Conservation (phyloP, 2,797 vertebrate genomes). For the Chanos chanos region DNA sequence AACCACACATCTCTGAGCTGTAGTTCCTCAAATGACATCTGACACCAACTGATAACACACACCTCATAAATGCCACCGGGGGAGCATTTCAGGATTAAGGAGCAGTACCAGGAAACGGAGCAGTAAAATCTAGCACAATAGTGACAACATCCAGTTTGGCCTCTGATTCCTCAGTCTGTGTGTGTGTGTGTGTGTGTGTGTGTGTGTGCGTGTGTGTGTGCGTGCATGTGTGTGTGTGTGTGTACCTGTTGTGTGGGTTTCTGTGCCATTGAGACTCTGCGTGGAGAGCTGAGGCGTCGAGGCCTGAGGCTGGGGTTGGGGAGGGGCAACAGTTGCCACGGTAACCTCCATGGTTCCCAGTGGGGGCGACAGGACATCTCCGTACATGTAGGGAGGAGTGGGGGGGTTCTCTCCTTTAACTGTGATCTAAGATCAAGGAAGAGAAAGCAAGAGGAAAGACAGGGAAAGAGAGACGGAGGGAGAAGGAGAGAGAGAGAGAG, state of each 20-base stretch:
- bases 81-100: too few species aligned
- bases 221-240: neutral
- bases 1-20: too few species aligned
- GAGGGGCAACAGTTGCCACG: conserved; percentile 50
- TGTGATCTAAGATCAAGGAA: conserved; percentile 42
- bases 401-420: conserved; percentile 79
- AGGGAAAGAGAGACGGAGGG: neutral
- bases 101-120: too few species aligned
- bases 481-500: neutral
- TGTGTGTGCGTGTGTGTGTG: neutral
- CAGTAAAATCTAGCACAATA: too few species aligned
- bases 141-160: too few species aligned
- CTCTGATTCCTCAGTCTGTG: neutral
- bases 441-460: neutral
- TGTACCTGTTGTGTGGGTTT: conserved; percentile 56
- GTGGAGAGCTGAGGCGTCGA: neutral
- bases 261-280: conserved; percentile 25
- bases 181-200: neutral
- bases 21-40: too few species aligned
- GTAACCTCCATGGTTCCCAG: conserved; percentile 74
- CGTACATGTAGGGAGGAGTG: conserved; percentile 79
- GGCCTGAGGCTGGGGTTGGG: conserved; percentile 41
- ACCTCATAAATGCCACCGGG: too few species aligned
- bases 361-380: conserved; percentile 71
- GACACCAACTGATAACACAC: too few species aligned